These are phyloP conservation scores for Acanthiza pusilla DNA, from an alignment of 2,797 vertebrate genomes.

Conservation along the genomic window DNA sequence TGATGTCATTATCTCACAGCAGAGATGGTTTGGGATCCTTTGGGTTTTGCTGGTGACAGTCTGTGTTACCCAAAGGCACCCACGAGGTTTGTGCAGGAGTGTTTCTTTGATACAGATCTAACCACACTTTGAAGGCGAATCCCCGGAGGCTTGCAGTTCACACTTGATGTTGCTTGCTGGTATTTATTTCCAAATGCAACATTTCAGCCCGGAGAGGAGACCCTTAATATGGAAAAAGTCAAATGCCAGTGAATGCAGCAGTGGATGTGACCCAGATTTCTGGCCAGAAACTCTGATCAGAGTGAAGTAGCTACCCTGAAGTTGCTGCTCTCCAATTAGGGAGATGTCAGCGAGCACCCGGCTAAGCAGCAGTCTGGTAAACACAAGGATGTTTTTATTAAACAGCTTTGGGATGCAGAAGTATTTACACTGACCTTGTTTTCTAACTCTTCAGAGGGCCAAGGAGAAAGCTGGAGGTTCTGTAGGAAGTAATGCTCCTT, in stretches of 20 bases:
- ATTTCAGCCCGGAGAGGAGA: neutral
- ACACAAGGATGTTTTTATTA: slow-evolving; percentile 64
- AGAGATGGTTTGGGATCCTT: neutral
- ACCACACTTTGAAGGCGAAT: neutral
- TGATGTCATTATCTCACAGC: neutral
- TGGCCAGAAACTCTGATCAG: neutral
- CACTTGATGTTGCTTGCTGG: neutral
- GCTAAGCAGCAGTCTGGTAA: slow-evolving; percentile 65
- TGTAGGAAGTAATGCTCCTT: neutral
- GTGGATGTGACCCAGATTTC: neutral
- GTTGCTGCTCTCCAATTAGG: slow-evolving; percentile 56
- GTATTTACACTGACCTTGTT: slow-evolving; percentile 69
- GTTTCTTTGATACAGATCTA: neutral
- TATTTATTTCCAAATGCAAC: neutral
- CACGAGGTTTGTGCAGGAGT: neutral
- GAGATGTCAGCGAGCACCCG: slow-evolving; percentile 35
- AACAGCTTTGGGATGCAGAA: slow-evolving; percentile 68
- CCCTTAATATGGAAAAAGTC: neutral
- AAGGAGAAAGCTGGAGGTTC: slow-evolving; percentile 48
- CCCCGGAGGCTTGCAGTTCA: neutral
- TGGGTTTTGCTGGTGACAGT: neutral
- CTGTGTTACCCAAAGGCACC: neutral
- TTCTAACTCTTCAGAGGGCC: slow-evolving; percentile 56
- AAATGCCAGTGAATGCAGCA: neutral
- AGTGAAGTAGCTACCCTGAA: neutral